These are phyloP conservation scores for Gnatocerus cornutus DNA, from an alignment of 2,888 invertebrate species.

Conservation along the genomic window DNA sequence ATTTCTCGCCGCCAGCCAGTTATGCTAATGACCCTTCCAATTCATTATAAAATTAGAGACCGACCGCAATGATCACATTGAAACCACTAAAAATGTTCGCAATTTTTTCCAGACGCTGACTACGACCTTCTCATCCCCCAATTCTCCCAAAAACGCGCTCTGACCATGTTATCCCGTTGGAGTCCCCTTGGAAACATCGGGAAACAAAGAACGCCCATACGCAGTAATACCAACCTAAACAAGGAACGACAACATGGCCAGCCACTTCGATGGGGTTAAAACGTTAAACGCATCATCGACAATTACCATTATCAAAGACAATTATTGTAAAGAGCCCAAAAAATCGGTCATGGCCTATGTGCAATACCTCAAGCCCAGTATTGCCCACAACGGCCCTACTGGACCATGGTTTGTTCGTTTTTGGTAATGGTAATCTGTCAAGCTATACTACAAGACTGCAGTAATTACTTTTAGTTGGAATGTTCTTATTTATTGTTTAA, in stretches of 20 bases:
- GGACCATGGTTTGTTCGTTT: not conserved
- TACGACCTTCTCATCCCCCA: conserved; percentile 45
- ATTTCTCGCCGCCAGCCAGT: too few species aligned
- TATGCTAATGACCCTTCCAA: too few species aligned
- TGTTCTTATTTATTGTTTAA: conserved; percentile 25
- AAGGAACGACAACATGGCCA: conserved; percentile 70
- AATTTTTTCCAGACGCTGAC: conserved; percentile 64
- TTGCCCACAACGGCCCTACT: conserved; percentile 31
- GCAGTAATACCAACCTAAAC: conserved; percentile 66
- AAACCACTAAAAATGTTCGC: too few species aligned
- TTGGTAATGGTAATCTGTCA: conserved; percentile 31
- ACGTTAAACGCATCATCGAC: conserved; percentile 64
- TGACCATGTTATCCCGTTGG: conserved; percentile 71
- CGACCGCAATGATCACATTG: too few species aligned
- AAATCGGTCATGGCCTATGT: conserved; percentile 45
- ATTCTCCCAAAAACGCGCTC: conserved; percentile 66
- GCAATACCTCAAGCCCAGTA: conserved; percentile 13
- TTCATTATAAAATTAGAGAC: too few species aligned
- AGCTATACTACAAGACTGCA: conserved; percentile 45
- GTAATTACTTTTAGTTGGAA: conserved; percentile 41
- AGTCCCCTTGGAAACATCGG: conserved; percentile 70
- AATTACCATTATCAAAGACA: conserved; percentile 33
- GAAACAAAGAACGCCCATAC: conserved; percentile 67
- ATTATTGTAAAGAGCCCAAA: conserved; percentile 12
- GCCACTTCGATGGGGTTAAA: conserved; percentile 72